Evolutionary conservation across 2,113 vertebrate species (phyloP), one percentile per base, ranked within the genome.

Genomic region (Apodemus sylvaticus): DNA sequence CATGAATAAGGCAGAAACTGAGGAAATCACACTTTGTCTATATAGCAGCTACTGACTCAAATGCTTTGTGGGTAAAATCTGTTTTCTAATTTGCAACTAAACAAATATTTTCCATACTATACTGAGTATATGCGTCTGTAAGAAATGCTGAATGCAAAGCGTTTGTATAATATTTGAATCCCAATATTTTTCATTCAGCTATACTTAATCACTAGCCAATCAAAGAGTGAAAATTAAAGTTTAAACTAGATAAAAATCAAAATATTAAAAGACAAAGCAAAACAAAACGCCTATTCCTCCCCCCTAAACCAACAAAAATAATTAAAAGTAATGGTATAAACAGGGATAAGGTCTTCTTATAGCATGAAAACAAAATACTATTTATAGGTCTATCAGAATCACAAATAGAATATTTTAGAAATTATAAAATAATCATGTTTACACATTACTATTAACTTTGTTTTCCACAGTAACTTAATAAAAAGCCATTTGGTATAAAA

Each of bases 1-100:
- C 88, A 96, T 78, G 88, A 90, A 92, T 89, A 92, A 97, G 93
- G 91, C 55, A 81, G 64, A 48, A 86, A 92, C 51, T 93, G 83
- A 90, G 66, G 88, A 93, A 58, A 70, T 5, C 87, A 83, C 68
- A 93, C 16, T 55, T 31, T 90, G 71, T 96, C 81, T 92, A 66
- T 14, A 77, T 29, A 34, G 12, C 55, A 92, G 79, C 7, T 89
- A 86, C 55, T 34, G 55, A 89, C 60, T 77, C 70, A 96, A 95
- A 94, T 73, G 48, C 78, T 96, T 88, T 53, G 88, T 71, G 31
- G 14, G 36, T 42, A 45, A 95, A 95, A 39, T 73, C 48, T 34
- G 45, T 81, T 96, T 96, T 95, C 87, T 95, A 81, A 86, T 76
- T 93, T 78, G 68, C 71, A 95, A 93, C 81, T 73, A 64, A 93